phyloP scores from a whole-genome alignment of 2,797 vertebrate species.

The Oceanodroma leucorhoa region DNA sequence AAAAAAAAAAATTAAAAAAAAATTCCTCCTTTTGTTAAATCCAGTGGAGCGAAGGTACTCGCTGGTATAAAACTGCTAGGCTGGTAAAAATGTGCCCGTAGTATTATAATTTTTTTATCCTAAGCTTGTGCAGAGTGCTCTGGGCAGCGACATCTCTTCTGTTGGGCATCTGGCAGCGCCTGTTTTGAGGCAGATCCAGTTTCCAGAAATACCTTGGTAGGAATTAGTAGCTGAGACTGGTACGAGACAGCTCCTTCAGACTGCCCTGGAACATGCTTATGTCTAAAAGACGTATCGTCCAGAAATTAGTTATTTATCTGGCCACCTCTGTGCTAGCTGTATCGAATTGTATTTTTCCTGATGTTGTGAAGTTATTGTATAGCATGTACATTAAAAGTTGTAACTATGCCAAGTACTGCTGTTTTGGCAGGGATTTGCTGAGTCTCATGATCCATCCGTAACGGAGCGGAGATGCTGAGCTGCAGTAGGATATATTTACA shows the following conservation, averaged over 20 bases:
- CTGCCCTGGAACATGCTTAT: neutral
- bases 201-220: neutral
- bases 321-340: neutral
- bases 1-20: neutral
- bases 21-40: neutral
- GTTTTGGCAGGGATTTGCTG: conserved; percentile 34
- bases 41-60: neutral
- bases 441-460: neutral
- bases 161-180: neutral
- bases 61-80: neutral
- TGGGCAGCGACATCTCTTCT: neutral
- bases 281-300: neutral
- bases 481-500: conserved; percentile 48
- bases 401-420: conserved; percentile 41
- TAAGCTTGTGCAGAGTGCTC: neutral
- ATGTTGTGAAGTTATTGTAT: neutral
- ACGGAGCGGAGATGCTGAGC: conserved; percentile 55
- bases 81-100: neutral
- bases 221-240: neutral
- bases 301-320: neutral
- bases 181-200: neutral
- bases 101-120: neutral
- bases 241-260: neutral
- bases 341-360: conserved; percentile 6
- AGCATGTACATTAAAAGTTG: conserved; percentile 46